These are phyloP conservation scores for Drosophila seguyi DNA, from an alignment of 1,140 invertebrate species.

Conservation along the genomic window DNA sequence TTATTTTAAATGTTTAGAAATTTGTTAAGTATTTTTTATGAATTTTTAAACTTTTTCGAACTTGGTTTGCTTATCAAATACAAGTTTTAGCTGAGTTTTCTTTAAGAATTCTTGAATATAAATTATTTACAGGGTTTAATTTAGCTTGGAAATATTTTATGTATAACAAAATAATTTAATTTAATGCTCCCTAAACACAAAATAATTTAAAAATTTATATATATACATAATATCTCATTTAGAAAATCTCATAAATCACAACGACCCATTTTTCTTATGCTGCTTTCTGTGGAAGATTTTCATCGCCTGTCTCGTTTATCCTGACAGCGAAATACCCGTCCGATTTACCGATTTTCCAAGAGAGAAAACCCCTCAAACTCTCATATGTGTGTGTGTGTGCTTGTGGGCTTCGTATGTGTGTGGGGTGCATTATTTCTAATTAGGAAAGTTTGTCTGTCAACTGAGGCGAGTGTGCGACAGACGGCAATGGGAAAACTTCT, in stretches of 20 bases:
- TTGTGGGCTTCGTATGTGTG: slow-evolving; percentile 44
- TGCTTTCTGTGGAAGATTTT: slow-evolving; percentile 29
- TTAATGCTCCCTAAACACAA: background rate
- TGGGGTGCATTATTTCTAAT: slow-evolving; percentile 79
- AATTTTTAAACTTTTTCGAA: no score
- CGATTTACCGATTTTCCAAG: slow-evolving; percentile 28
- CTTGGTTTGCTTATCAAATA: background rate
- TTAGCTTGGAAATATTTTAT: background rate
- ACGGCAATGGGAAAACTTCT: slow-evolving; percentile 66
- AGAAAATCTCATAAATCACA: slow-evolving; percentile 18
- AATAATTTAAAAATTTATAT: background rate
- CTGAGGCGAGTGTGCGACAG: slow-evolving; percentile 47
- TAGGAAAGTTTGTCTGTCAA: slow-evolving; percentile 77
- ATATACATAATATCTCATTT: background rate
- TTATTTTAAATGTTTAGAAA: no score
- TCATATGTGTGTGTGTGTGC: slow-evolving; percentile 25
- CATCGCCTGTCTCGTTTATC: slow-evolving; percentile 48
- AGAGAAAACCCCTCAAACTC: slow-evolving; percentile 17
- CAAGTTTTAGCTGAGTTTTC: background rate
- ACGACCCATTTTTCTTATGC: slow-evolving; percentile 11
- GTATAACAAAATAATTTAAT: background rate
- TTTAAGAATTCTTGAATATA: background rate
- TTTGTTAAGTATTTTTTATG: background rate
- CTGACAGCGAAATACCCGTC: slow-evolving; percentile 29
- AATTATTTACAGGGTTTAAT: background rate